Percentiles rank a stretch among this genome's conserved stretches.
Conservation (phyloP, 2,888 invertebrate species). For the Acronicta aceris region DNA sequence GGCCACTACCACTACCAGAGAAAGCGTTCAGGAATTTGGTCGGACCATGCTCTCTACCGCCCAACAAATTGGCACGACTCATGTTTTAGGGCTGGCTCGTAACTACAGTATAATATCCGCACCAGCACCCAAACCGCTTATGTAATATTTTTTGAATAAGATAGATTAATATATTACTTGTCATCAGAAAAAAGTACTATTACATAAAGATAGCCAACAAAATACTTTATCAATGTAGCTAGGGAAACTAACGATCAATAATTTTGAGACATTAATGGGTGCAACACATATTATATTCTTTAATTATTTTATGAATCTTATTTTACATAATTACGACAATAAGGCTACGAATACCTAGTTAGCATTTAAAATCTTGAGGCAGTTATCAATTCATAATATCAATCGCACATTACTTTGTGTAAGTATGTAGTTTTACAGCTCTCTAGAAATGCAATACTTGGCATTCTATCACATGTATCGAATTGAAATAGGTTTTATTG, state of each 20-base stretch:
- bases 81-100: slow-evolving; percentile 55
- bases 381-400: slow-evolving; percentile 75
- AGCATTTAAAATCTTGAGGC: slow-evolving; percentile 31
- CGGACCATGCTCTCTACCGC: slow-evolving; percentile 70
- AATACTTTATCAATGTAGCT: neutral
- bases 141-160: neutral
- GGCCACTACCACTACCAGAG: slow-evolving; percentile 73
- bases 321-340: slow-evolving; percentile 11
- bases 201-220: neutral
- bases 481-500: slow-evolving; percentile 80
- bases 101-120: neutral
- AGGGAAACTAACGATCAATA: slow-evolving; percentile 1
- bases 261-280: slow-evolving; percentile 8
- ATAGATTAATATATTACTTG: neutral
- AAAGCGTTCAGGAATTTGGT: slow-evolving; percentile 88
- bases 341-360: slow-evolving; percentile 11
- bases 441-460: slow-evolving; percentile 84
- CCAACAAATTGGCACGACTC: slow-evolving; percentile 59
- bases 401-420: slow-evolving; percentile 67
- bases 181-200: neutral
- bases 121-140: slow-evolving; percentile 6
- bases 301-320: slow-evolving; percentile 12
- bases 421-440: slow-evolving; percentile 75
- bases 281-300: neutral
- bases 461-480: slow-evolving; percentile 70